Evolutionary conservation across 2,888 invertebrate species (phyloP), one percentile per base, ranked within the genome.

Genomic region (Drosophila maculinotata): DNA sequence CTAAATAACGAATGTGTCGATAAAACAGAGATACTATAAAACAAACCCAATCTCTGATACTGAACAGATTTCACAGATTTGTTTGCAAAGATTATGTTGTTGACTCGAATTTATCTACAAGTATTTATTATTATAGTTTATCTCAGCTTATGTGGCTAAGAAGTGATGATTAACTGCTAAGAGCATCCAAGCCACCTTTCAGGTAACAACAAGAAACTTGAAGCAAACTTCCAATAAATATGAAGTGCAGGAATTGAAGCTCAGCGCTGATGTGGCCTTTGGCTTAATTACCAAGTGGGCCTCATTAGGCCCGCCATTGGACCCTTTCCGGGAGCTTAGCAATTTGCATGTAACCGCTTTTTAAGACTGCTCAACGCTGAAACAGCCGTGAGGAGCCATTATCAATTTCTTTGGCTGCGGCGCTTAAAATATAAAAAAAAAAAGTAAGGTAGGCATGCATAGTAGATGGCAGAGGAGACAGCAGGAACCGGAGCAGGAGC

Each of bases 331-430:
- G 45, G 26, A 28, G 64, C 54, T 49, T 47, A 56, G 58, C 77
- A 76, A 77, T 77, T 80, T 80, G 64, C 71, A 63, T 79, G 74
- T 69, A 63, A 69, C 59, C 56, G 60, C 57, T 75, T 67, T 75
- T 68, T 47, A 42, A 48, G 59, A 69, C 57, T 62, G n/a, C n/a
- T n/a, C n/a, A n/a, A n/a, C 42, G 14, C n/a, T 15, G n/a, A n/a
- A 30, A 30, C n/a, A n/a, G n/a, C n/a, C n/a, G 58, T 62, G 69
- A 62, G 64, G 54, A 71, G 71, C 78, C 75, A 74, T 78, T 80
- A 78, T 78, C 75, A 78, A 74, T 80, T 74, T 77, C 74, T 58
- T 67, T 62, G 45, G 68, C 51, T 38, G 6, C 36, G 36, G 15
- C 15, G 15, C 15, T 36, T 15, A 36, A 7, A 9, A 14, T n/a